Percentiles rank a stretch among this genome's conserved stretches.
phyloP scores from a whole-genome alignment of 1,140 invertebrate species.

The Neotoxoptera formosana region DNA sequence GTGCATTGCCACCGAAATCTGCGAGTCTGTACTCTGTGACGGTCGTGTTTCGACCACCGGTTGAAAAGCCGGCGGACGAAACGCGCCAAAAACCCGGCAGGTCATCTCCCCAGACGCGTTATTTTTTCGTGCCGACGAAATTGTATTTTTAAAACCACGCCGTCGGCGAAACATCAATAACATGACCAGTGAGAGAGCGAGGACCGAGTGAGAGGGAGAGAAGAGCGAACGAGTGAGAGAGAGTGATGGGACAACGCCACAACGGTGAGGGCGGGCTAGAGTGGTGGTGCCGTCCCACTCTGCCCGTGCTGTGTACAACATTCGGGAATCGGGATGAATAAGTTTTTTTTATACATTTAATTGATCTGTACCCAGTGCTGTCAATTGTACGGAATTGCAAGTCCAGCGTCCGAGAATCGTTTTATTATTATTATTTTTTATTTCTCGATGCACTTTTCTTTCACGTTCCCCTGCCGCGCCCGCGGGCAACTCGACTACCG shows the following conservation, averaged over 20 bases:
- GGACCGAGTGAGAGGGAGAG: not conserved
- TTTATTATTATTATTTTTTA: not conserved
- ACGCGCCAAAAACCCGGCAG: not conserved
- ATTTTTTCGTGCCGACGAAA: not conserved
- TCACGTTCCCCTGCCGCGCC: not conserved
- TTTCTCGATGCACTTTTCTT: constrained; percentile 20
- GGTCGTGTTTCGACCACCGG: not conserved
- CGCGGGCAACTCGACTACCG: not conserved
- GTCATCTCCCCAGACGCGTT: not conserved
- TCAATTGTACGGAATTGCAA: constrained; percentile 55
- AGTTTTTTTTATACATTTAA: constrained; percentile 20
- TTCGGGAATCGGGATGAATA: constrained; percentile 40
- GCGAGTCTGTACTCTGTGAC: too few relatives aligned
- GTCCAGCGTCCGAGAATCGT: constrained; percentile 34
- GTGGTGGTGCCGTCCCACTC: not conserved
- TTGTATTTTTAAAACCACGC: constrained; percentile 1
- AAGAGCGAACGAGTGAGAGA: not conserved
- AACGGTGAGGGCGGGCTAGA: not conserved
- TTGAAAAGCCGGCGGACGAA: not conserved
- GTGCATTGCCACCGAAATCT: not conserved
- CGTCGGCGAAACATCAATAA: constrained; percentile 27
- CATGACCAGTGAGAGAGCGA: not conserved
- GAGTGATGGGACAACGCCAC: not conserved
- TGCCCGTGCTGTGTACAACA: not conserved
- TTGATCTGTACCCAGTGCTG: constrained; percentile 54